These are phyloP conservation scores for Pemphredon lugubris DNA, from an alignment of 2,888 invertebrate genomes.

Conservation along the genomic window DNA sequence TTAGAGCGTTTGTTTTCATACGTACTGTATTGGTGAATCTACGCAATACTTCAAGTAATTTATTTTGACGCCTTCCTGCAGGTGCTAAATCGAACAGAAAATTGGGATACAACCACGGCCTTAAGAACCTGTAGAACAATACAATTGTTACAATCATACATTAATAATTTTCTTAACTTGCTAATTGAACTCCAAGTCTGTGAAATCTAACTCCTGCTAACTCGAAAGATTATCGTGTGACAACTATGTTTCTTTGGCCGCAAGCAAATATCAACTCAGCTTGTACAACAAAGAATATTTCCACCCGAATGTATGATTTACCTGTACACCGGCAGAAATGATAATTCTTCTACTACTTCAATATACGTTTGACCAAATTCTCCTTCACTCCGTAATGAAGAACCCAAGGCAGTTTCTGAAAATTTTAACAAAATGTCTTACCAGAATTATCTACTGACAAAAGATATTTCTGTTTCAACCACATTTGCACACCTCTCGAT, in stretches of 20 bases:
- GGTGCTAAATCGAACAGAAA: slow-evolving; percentile 83
- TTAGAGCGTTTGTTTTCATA: neutral
- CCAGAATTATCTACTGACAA: no score
- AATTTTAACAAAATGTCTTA: no score
- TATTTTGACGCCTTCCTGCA: slow-evolving; percentile 82
- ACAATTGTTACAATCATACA: neutral
- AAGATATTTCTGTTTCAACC: no score
- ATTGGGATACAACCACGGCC: slow-evolving; percentile 84
- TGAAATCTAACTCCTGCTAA: no score
- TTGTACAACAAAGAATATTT: no score
- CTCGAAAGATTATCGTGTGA: no score
- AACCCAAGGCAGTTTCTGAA: slow-evolving; percentile 80
- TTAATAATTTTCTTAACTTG: no score
- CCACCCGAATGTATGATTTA: no score
- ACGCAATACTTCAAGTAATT: slow-evolving; percentile 82
- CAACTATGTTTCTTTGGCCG: no score
- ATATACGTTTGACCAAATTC: slow-evolving; percentile 50
- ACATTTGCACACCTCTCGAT: no score
- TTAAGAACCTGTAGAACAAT: slow-evolving; percentile 71
- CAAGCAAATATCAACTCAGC: no score
- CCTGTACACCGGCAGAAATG: slow-evolving; percentile 44
- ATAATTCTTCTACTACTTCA: slow-evolving; percentile 48
- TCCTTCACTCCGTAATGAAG: slow-evolving; percentile 28
- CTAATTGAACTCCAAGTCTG: no score
- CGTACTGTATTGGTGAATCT: slow-evolving; percentile 82